Evolutionary conservation across 2,888 invertebrate genomes (phyloP), one percentile per base, ranked within the genome.

Genomic region (Eristalinus sepulchralis): DNA sequence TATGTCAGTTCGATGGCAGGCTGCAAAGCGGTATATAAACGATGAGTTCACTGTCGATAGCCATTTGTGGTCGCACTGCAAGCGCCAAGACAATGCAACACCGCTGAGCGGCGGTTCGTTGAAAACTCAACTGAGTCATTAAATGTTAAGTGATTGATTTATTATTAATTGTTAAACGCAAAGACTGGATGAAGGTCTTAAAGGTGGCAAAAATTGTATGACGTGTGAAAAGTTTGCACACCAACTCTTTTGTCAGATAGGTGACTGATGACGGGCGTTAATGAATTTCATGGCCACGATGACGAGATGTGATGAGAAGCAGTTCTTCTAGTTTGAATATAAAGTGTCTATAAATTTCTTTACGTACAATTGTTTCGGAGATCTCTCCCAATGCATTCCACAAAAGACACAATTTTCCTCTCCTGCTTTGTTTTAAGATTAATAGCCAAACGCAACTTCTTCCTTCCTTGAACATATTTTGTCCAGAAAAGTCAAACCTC

Each of bases 11-110:
- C 60, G 73, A 82, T 86, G 59, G 64, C 31, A 62, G 67, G 64
- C 47, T 11, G 13, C 13, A 2, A 24, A 53, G 5, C n/a, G 53
- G 24, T 22, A 57, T 47, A 47, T 57, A 27, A 57, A 57, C 57
- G 57, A 57, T 57, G 57, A 72, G 85, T 85, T 85, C 85, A 85
- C 72, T 77, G 85, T n/a, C 73, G 82, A 60, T 57, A 70, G 17
- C 85, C 66, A 57, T 73, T 79, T 83, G 70, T 67, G 75, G 57
- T 39, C 27, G 71, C 75, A 33, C n/a, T 79, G 75, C 86, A 82
- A 71, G 82, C 67, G 83, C 75, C 83, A 71, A 77, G 27, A 11
- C 6, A 36, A 62, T 83, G 83, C 83, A 86, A 83, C 47, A 63
- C 11, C 36, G 75, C 57, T 24, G 1, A 17, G 34, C 27, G 34